These are phyloP conservation scores for Crotalus helleri DNA, from an alignment of 2,113 vertebrate genomes.

Conservation along the genomic window DNA sequence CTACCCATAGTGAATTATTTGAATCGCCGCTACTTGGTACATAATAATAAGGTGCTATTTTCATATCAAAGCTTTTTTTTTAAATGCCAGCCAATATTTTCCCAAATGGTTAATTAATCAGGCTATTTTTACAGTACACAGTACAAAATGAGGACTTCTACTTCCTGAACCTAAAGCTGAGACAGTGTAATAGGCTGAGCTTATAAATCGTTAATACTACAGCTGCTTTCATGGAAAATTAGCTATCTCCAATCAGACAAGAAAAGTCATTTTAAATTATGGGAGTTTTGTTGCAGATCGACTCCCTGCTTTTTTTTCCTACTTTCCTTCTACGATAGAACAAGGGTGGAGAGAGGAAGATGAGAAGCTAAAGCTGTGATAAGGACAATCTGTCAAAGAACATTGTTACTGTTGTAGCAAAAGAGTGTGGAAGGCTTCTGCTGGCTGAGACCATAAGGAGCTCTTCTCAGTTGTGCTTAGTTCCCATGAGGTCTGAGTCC, in stretches of 20 bases:
- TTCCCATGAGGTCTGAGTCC: not conserved
- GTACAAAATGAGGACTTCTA: constrained; percentile 52
- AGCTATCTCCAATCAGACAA: not conserved
- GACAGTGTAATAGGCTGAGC: not conserved
- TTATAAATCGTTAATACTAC: constrained; percentile 11
- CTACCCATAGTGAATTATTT: not conserved
- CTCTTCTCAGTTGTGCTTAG: not conserved
- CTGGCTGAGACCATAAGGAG: not conserved
- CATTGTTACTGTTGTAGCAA: not conserved
- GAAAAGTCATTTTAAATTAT: not conserved
- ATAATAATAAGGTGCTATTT: constrained; percentile 24
- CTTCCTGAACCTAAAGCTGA: not conserved
- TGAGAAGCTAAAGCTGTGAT: not conserved
- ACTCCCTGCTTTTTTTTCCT: not conserved
- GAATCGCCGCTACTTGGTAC: not conserved
- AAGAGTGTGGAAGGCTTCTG: not conserved
- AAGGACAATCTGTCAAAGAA: not conserved
- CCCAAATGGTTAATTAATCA: constrained; percentile 54
- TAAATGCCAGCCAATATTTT: constrained; percentile 8
- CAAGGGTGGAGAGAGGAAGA: not conserved
- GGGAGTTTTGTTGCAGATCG: not conserved
- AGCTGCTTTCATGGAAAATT: constrained; percentile 13
- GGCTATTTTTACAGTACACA: constrained; percentile 23
- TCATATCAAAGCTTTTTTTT: not conserved
- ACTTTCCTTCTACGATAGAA: not conserved